Evolutionary conservation across 1,140 invertebrate genomes (phyloP).

Genomic region (Zelostemma sp.): DNA sequence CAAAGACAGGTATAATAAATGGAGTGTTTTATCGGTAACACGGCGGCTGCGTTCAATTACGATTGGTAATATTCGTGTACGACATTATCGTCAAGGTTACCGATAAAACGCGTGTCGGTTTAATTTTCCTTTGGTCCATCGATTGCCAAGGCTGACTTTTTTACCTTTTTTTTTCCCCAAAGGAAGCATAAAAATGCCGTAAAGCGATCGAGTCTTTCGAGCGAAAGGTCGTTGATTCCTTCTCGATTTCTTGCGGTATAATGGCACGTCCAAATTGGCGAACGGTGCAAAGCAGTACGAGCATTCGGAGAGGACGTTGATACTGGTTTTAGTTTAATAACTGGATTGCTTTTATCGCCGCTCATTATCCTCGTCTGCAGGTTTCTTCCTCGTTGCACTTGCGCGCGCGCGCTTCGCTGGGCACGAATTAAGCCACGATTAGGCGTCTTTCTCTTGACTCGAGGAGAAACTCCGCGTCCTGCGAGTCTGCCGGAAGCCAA

Average conservation of each 20-base stretch:
- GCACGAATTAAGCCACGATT: slow-evolving; percentile 41
- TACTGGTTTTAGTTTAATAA: slow-evolving; percentile 27
- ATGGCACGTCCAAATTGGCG: slow-evolving; percentile 1
- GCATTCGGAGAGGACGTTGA: background rate
- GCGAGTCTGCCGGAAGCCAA: slow-evolving; percentile 46
- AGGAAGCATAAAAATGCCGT: too few relatives aligned
- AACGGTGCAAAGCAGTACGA: slow-evolving; percentile 24
- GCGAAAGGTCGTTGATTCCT: background rate
- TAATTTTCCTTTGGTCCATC: too few relatives aligned
- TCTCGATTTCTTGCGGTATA: slow-evolving; percentile 10
- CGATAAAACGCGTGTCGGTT: too few relatives aligned
- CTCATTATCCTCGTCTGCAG: slow-evolving; percentile 34
- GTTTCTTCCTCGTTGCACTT: slow-evolving; percentile 31
- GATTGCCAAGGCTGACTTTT: too few relatives aligned
- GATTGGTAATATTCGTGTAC: too few relatives aligned
- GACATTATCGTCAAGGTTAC: too few relatives aligned
- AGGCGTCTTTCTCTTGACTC: slow-evolving; percentile 31
- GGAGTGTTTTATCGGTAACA: too few relatives aligned
- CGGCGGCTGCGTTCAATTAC: too few relatives aligned
- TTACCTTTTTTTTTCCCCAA: too few relatives aligned
- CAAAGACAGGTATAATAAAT: too few relatives aligned
- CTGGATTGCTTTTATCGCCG: slow-evolving; percentile 38
- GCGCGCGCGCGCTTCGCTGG: slow-evolving; percentile 19
- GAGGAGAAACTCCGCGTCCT: slow-evolving; percentile 30
- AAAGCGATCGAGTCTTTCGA: too few relatives aligned